Conservation (phyloP, 2,888 invertebrate species). For the Watsonalla binaria region DNA sequence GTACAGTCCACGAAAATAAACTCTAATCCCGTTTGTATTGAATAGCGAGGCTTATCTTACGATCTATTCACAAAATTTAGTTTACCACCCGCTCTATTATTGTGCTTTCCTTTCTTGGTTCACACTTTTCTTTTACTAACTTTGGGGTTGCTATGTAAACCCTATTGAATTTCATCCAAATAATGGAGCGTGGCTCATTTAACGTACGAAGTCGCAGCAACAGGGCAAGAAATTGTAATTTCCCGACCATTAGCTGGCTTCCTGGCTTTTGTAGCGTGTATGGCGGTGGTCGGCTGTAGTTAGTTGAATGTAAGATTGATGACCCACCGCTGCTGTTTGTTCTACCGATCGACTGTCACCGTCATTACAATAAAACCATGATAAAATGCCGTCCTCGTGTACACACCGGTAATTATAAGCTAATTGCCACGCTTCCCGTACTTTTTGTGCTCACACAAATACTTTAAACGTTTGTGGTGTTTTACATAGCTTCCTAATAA, state of each 20-base stretch:
- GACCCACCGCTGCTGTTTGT: conserved; percentile 46
- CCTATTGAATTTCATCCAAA: conserved; percentile 32
- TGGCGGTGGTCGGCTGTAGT: conserved; percentile 43
- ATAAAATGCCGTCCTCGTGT: conserved; percentile 41
- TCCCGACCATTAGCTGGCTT: conserved; percentile 63
- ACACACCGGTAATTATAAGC: conserved; percentile 32
- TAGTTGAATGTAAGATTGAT: conserved; percentile 73
- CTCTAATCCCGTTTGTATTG: conserved; percentile 5
- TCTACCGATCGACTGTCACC: conserved; percentile 51
- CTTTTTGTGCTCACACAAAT: not conserved
- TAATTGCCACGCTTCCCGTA: conserved; percentile 29
- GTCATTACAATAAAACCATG: conserved; percentile 49
- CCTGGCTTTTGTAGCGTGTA: conserved; percentile 45
- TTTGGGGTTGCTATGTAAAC: conserved; percentile 17
- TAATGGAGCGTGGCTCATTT: conserved; percentile 18
- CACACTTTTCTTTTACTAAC: conserved; percentile 20
- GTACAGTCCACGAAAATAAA: conserved; percentile 7
- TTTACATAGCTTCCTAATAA: not conserved
- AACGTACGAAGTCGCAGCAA: conserved; percentile 34
- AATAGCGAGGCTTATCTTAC: conserved; percentile 11
- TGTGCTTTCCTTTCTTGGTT: conserved; percentile 16
- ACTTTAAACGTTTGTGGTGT: not conserved
- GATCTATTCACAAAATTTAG: conserved; percentile 8
- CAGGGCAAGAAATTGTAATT: conserved; percentile 61
- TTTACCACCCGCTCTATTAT: conserved; percentile 15